These are phyloP conservation scores for Neoniphon sammara DNA, from an alignment of 2,797 vertebrate species.

Conservation along the genomic window DNA sequence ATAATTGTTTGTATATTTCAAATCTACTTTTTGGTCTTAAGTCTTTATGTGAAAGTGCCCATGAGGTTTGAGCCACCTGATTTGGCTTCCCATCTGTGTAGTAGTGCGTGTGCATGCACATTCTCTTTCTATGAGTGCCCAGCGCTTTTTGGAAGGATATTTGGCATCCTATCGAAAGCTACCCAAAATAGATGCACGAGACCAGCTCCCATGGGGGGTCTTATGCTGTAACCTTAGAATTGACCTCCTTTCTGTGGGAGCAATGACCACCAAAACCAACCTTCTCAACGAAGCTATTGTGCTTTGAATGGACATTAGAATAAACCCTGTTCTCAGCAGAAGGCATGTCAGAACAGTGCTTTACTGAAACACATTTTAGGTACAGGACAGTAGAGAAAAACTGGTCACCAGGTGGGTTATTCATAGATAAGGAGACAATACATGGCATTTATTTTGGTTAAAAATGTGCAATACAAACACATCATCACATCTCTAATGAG, in stretches of 20 bases:
- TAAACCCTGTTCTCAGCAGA: too few relatives aligned
- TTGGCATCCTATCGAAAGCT: constrained; percentile 1
- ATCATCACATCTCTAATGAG: too few relatives aligned
- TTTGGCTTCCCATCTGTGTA: not conserved
- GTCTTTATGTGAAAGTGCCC: too few relatives aligned
- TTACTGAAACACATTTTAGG: too few relatives aligned
- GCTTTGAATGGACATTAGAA: not conserved
- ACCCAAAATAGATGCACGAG: constrained; percentile 21
- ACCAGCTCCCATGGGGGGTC: not conserved
- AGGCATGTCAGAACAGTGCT: too few relatives aligned
- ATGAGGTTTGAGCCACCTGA: not conserved
- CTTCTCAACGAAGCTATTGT: not conserved
- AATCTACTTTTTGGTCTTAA: too few relatives aligned
- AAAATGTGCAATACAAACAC: too few relatives aligned
- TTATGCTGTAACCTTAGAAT: constrained; percentile 31
- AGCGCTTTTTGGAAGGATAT: not conserved
- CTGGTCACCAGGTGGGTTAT: too few relatives aligned
- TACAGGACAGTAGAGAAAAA: too few relatives aligned
- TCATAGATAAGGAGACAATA: too few relatives aligned
- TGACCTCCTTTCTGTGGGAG: constrained; percentile 28
- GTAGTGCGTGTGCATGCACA: not conserved
- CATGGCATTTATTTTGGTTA: too few relatives aligned
- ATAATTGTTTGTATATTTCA: too few relatives aligned
- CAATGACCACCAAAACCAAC: not conserved
- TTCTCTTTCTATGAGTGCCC: not conserved